phyloP scores from a whole-genome alignment of 37 sponge, comb jelly and placozoan species.

The Chondrilla cf. caribensis region DNA sequence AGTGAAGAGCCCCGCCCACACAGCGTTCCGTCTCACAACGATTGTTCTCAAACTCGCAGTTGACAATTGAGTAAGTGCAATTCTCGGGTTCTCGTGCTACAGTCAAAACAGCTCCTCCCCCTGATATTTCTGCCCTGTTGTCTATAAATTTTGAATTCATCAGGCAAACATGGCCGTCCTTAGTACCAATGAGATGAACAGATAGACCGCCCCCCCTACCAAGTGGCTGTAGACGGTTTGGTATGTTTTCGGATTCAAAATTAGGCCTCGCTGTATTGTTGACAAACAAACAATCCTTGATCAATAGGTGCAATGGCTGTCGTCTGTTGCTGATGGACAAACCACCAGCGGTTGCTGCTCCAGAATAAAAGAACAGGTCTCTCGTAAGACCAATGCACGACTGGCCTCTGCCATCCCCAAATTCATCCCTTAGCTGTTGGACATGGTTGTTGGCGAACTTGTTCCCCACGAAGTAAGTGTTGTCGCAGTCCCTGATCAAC shows the following conservation, averaged over 20 bases:
- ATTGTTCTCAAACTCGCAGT: neutral
- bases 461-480: neutral
- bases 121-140: slow-evolving; percentile 3
- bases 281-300: neutral
- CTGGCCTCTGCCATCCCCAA: neutral
- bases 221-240: neutral
- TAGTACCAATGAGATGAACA: neutral
- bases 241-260: neutral
- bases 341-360: neutral
- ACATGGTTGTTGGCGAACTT: neutral
- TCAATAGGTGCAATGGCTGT: neutral
- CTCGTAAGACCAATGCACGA: neutral
- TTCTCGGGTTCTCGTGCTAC: neutral
- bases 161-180: neutral
- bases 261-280: slow-evolving; percentile 18
- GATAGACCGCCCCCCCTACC: slow-evolving; percentile 4
- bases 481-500: neutral
- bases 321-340: neutral
- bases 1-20: neutral
- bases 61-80: neutral
- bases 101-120: neutral
- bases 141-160: neutral
- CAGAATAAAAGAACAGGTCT: neutral
- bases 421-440: neutral
- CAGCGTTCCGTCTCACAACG: neutral